phyloP scores from a whole-genome alignment of 1,140 invertebrate genomes.

The Drosophila kohkoa region DNA sequence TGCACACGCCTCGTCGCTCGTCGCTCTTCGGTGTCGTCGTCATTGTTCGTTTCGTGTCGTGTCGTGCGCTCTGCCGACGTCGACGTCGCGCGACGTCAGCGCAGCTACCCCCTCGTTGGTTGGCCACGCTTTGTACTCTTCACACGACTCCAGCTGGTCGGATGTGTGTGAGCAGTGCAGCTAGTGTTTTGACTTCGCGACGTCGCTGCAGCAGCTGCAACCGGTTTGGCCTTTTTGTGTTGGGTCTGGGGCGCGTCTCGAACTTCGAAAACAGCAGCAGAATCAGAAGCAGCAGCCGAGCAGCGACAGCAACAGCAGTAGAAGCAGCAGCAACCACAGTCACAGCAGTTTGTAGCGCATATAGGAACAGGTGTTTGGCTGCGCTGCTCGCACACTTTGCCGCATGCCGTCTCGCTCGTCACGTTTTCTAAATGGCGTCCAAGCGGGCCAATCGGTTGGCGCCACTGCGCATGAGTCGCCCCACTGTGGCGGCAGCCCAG shows the following conservation, averaged over 20 bases:
- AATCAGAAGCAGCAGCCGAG: constrained; percentile 11
- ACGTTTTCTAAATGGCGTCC: constrained; percentile 81
- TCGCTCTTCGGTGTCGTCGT: background rate
- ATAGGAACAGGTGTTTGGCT: constrained; percentile 76
- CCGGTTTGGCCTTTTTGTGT: constrained; percentile 52
- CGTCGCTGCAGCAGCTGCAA: constrained; percentile 53
- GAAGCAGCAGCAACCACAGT: constrained; percentile 1
- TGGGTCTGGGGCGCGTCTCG: constrained; percentile 36
- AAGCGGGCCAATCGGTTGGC: constrained; percentile 83
- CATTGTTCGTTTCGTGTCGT: constrained; percentile 13
- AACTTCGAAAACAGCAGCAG: constrained; percentile 37
- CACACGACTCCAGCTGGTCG: background rate
- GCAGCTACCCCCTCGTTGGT: constrained; percentile 61
- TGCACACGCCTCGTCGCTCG: constrained; percentile 20
- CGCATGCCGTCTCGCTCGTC: constrained; percentile 43
- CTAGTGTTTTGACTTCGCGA: constrained; percentile 6
- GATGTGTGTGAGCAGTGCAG: constrained; percentile 43
- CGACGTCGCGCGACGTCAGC: constrained; percentile 32
- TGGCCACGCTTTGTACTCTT: constrained; percentile 30
- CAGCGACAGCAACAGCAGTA: constrained; percentile 12
- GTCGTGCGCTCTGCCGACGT: constrained; percentile 17
- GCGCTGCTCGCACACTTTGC: constrained; percentile 57
- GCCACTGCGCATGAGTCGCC: constrained; percentile 74
- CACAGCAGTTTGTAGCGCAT: background rate
- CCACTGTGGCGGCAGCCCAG: constrained; percentile 13